Percentiles rank a stretch among this genome's conserved stretches.
These are phyloP conservation scores for Natator depressus DNA, from an alignment of 2,113 vertebrate species.

Conservation along the genomic window DNA sequence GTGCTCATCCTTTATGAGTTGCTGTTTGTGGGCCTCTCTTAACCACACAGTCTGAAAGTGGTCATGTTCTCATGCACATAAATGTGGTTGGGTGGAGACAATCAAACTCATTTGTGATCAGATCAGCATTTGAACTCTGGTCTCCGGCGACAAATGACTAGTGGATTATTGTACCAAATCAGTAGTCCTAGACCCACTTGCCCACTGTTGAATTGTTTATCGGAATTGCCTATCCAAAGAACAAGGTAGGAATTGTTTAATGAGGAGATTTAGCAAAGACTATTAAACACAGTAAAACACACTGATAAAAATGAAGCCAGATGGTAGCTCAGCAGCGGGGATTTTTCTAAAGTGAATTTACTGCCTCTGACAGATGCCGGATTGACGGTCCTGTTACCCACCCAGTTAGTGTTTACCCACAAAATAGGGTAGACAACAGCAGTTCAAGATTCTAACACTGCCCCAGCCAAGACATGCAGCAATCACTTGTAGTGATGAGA, in stretches of 20 bases:
- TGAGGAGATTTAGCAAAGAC: not conserved
- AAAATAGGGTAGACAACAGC: not conserved
- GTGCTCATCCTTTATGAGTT: not conserved
- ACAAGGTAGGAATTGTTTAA: constrained; percentile 23
- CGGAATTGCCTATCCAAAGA: not conserved
- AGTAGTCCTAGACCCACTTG: constrained; percentile 14
- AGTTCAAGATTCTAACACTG: not conserved
- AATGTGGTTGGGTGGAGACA: not conserved
- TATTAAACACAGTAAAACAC: not conserved
- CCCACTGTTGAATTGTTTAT: not conserved
- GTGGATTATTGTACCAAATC: not conserved
- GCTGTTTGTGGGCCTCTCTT: not conserved
- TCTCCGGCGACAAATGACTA: not conserved
- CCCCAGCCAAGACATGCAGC: constrained; percentile 8
- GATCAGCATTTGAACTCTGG: constrained; percentile 19
- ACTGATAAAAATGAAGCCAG: constrained; percentile 66
- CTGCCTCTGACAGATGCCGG: constrained; percentile 55
- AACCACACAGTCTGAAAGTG: not conserved
- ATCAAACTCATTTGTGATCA: not conserved
- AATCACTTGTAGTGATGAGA: not conserved
- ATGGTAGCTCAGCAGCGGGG: constrained; percentile 63
- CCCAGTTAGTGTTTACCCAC: constrained; percentile 19
- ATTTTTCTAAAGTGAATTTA: constrained; percentile 67
- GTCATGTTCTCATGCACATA: not conserved
- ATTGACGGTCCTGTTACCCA: constrained; percentile 46